Evolutionary conservation across 2,113 vertebrate species (phyloP).

Genomic region (Panurus biarmicus): DNA sequence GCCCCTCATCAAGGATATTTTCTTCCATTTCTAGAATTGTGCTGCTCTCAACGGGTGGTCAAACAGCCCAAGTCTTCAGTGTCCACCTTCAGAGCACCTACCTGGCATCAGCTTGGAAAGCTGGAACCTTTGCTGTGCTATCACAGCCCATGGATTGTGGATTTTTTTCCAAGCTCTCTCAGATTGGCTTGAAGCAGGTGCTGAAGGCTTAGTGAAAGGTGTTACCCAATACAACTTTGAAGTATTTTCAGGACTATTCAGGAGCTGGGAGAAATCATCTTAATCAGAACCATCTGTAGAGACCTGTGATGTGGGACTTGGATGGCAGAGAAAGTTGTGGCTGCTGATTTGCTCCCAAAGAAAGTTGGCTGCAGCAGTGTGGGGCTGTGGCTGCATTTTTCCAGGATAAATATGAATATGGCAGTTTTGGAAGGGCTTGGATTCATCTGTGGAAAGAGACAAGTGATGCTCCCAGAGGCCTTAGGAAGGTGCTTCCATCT

Average conservation of each 20-base stretch:
- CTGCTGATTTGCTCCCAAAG: background rate
- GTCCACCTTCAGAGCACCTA: background rate
- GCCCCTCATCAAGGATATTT: background rate
- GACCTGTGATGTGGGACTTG: background rate
- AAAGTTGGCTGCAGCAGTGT: background rate
- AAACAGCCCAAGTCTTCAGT: background rate
- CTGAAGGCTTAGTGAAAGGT: background rate
- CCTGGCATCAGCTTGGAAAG: background rate
- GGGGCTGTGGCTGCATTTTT: background rate
- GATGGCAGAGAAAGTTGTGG: background rate
- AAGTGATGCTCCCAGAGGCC: background rate
- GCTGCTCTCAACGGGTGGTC: background rate
- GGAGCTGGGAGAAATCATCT: background rate
- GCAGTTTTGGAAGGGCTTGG: background rate
- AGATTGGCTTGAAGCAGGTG: background rate
- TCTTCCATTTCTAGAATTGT: background rate
- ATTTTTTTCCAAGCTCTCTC: background rate
- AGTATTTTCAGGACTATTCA: background rate
- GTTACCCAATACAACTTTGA: background rate
- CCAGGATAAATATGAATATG: background rate
- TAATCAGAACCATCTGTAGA: background rate
- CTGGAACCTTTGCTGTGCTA: background rate
- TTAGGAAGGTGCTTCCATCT: background rate
- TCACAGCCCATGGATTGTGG: accelerated
- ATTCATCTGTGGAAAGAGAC: background rate